Evolutionary conservation across 2,888 invertebrate genomes (phyloP), one percentile per base, ranked within the genome.

Genomic region (Chrysolina haemoptera): DNA sequence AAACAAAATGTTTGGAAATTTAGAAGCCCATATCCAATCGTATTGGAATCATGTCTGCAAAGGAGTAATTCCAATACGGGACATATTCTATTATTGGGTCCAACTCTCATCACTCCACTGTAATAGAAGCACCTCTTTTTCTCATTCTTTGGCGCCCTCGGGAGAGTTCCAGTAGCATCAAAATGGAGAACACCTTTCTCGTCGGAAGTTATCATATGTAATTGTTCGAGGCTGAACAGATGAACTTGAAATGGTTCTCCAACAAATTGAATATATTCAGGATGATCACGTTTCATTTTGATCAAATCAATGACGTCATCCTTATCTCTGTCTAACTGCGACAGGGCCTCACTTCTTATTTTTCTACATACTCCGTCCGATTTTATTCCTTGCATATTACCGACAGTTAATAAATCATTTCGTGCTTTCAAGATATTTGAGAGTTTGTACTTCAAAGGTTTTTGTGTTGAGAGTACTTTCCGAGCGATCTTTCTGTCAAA

Each of bases 101-200:
- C 20, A 9, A 72, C 41, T 43, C 35, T n/a, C 8, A 68, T 59
- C 9, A 72, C 72, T 14, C 27, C 74, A 16, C 65, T 50, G 40
- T 76, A 76, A 18, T 69, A 53, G 70, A 67, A 75, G 14, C 74
- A 65, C 18, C 70, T 11, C 59, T 74, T 75, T 35, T 18, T 62
- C 14, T 65, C 18, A 40, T 67, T 22, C 10, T 40, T 69, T 16
- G 75, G 77, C 12, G 69, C 66, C 46, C 68, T 66, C 9, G 76
- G 72, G 2, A 78, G 16, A n/a, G 27, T 55, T 8, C 77, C 78
- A 12, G 75, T 77, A 14, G 77, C 78, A 76, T 78, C 78, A 62
- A 77, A 78, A 73, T 76, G 73, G 72, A 11, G 3, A 18, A 16
- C 20, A 35, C 20, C 27, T 35, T 10, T 71, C 40, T 12, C 20